Base-by-base conservation (phyloP, 2,113 vertebrate genomes). In the Entosphenus tridentatus region DNA sequence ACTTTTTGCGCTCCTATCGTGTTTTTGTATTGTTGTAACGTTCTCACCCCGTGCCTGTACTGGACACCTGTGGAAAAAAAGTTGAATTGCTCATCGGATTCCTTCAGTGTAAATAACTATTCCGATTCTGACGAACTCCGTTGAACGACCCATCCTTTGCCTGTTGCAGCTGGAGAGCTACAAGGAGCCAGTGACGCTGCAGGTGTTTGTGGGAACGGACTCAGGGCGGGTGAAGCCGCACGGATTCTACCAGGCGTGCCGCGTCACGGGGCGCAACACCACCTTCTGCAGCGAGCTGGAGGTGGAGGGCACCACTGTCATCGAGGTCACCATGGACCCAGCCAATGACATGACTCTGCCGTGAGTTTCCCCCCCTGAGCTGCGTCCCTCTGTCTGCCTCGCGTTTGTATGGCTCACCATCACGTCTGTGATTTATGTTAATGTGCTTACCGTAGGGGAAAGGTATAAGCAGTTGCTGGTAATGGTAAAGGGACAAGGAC, bases 241-340 rank as follows among this genome's bases (percentile, higher is more conserved):
- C n/a, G 92, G 93, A 16, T 98, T 96, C 82, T 96, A 98, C 78
- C 93, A 98, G 79, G 90, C 93, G 55, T 98, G 93, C 76, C 79
- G 86, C 57, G 92, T 98, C 4, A 98, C 90, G 0, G 93, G 93
- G 56, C 84, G 92, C 71, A 98, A 98, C 80, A 98, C 93, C 57
- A 98, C 89, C 3, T 86, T 90, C 72, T 98, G 93, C 76, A 93
- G 89, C 76, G 93, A 98, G 77, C 86, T 96, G 72, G 89, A 95
- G 73, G 85, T 96, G 8, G 89, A 93, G 74, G 89, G 92, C 54
- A 98, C 93, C 17, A 96, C 88, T 1, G 92, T 96, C 73, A 98
- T 98, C 67, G 90, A 98, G 79, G 89, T 96, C 10, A 80, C 84
- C 76, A 80, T 98, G 70, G 90, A 96, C 70, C 89, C 87, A 0